Percentiles rank a stretch among this genome's conserved stretches.
Evolutionary conservation across 2,888 invertebrate species (phyloP).

Genomic region (Microplitis deprimator): DNA sequence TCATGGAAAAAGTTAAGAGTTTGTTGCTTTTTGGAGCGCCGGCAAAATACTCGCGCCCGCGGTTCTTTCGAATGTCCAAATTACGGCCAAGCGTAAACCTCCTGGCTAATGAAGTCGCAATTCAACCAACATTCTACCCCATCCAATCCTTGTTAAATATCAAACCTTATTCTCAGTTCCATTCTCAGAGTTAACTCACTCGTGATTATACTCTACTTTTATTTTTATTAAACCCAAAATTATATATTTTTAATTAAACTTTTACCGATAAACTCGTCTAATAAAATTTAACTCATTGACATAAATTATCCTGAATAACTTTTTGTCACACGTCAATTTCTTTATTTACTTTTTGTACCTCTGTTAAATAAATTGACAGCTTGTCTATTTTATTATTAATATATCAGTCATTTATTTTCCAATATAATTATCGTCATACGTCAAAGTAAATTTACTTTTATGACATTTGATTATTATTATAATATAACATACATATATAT

Average conservation of each 20-base stretch:
- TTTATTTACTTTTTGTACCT: background rate
- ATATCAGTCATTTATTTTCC: conserved; percentile 5
- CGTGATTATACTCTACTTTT: background rate
- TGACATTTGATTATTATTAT: conserved; percentile 16
- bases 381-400: conserved; percentile 6
- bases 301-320: no score
- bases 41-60: conserved; percentile 41
- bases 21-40: conserved; percentile 54
- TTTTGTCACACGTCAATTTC: background rate
- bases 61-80: conserved; percentile 51
- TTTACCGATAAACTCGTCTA: background rate
- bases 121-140: conserved; percentile 56
- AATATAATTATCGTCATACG: conserved; percentile 15
- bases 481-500: conserved; percentile 15
- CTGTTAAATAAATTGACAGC: conserved; percentile 22
- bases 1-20: conserved; percentile 44
- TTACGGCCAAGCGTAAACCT: conserved; percentile 60
- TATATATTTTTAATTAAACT: background rate
- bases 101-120: conserved; percentile 63
- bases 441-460: conserved; percentile 30
- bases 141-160: background rate
- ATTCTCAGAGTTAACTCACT: conserved; percentile 42
- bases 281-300: background rate
- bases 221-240: background rate
- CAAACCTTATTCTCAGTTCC: conserved; percentile 41